Evolutionary conservation across 2,113 vertebrate genomes (phyloP).

Genomic region (Daphoenositta chrysoptera): DNA sequence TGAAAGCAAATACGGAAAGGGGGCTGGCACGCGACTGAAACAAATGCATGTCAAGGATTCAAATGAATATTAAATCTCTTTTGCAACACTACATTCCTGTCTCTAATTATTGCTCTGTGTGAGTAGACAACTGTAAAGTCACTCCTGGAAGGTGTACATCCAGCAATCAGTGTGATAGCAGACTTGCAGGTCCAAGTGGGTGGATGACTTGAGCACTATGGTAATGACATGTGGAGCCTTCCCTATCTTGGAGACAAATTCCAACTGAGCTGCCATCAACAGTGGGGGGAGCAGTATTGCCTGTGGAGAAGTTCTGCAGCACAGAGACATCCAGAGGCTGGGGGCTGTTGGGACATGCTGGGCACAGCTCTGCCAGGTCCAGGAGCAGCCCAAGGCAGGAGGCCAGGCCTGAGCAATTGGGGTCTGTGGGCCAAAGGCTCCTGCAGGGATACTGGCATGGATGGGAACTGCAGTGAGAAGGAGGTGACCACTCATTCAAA

Average conservation of each 20-base stretch:
- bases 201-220: conserved; percentile 44
- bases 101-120: conserved; percentile 35
- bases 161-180: conserved; percentile 47
- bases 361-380: not conserved
- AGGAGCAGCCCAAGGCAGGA: not conserved
- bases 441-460: not conserved
- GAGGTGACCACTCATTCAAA: not conserved
- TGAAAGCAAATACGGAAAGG: conserved; percentile 6
- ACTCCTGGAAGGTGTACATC: conserved; percentile 45
- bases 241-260: not conserved
- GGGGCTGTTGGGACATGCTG: rapidly evolving
- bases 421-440: rapidly evolving
- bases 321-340: not conserved
- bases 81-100: conserved; percentile 38
- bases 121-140: conserved; percentile 21
- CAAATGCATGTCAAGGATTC: conserved; percentile 6
- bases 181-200: conserved; percentile 17
- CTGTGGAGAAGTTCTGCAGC: not conserved
- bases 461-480: not conserved
- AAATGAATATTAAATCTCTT: conserved; percentile 37
- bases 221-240: conserved; percentile 41
- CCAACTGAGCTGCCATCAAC: not conserved
- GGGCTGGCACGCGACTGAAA: not conserved
- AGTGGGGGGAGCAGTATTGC: not conserved
- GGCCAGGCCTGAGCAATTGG: not conserved